Evolutionary conservation across 2,888 invertebrate species (phyloP).

Genomic region (Drosophila stalkeri): DNA sequence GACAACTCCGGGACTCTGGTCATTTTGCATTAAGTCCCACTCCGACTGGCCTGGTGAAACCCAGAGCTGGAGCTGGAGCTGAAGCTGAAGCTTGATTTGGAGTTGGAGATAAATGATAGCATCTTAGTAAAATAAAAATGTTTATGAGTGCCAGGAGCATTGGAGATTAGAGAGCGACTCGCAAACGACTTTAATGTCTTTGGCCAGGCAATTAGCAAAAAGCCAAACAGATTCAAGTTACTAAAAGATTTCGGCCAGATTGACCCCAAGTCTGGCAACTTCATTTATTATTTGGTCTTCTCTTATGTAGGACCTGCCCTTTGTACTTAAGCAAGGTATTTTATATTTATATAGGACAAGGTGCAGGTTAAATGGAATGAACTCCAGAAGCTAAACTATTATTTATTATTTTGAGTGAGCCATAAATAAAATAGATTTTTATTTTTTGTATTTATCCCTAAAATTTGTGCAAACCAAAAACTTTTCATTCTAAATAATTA

Average conservation of each 20-base stretch:
- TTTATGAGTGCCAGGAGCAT: conserved; percentile 57
- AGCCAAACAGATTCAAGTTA: conserved; percentile 13
- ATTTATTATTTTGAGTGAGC: neutral
- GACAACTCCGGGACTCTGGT: conserved; percentile 35
- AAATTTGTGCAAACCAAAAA: neutral
- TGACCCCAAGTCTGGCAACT: neutral
- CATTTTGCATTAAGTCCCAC: conserved; percentile 36
- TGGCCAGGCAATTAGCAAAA: conserved; percentile 49
- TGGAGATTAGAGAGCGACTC: conserved; percentile 54
- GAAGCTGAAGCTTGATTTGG: conserved; percentile 19
- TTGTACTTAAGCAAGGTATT: neutral
- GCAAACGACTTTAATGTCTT: conserved; percentile 50
- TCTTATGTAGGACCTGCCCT: too few relatives aligned
- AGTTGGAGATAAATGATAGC: conserved; percentile 45
- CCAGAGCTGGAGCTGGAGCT: conserved; percentile 1
- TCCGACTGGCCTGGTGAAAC: conserved; percentile 27
- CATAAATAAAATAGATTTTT: neutral
- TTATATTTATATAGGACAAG: neutral
- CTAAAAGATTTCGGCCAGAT: conserved; percentile 15
- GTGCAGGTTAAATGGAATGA: neutral
- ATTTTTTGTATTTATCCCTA: neutral
- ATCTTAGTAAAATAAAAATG: conserved; percentile 62
- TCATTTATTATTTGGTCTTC: neutral
- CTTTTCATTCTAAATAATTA: neutral
- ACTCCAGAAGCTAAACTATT: neutral